Evolutionary conservation across 2,113 vertebrate species (phyloP).

Genomic region (Coregonus clupeaformis): DNA sequence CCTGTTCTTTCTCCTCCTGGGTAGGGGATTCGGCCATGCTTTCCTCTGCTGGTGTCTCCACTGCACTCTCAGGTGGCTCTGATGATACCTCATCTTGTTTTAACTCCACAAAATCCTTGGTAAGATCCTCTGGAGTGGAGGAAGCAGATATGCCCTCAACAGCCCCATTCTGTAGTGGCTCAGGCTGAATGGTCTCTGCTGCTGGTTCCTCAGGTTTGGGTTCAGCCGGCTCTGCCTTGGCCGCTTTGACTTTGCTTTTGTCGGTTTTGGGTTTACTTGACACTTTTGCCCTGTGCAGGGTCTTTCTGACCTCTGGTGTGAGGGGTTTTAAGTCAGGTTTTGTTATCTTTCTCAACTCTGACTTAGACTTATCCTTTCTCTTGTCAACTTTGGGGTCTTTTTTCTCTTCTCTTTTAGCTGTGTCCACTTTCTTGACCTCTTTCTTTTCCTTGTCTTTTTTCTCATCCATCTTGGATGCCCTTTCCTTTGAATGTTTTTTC

Average conservation of each 20-base stretch:
- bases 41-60: constrained; percentile 45
- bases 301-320: constrained; percentile 95
- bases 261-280: constrained; percentile 84
- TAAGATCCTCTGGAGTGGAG: constrained; percentile 85
- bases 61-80: constrained; percentile 33
- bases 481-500: constrained; percentile 93
- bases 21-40: constrained; percentile 24
- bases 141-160: constrained; percentile 69
- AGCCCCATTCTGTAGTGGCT: constrained; percentile 48
- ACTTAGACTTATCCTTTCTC: constrained; percentile 84
- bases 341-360: constrained; percentile 86
- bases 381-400: constrained; percentile 89
- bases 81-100: constrained; percentile 59
- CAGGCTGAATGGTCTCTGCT: constrained; percentile 36
- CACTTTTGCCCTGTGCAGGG: constrained; percentile 90
- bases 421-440: constrained; percentile 89
- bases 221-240: constrained; percentile 72
- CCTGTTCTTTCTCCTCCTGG: constrained; percentile 44
- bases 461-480: constrained; percentile 91
- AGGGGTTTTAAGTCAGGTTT: constrained; percentile 94
- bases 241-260: constrained; percentile 76
- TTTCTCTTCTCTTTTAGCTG: constrained; percentile 89
- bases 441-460: constrained; percentile 98
- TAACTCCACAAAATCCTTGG: constrained; percentile 84
- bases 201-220: constrained; percentile 51